Evolutionary conservation across 2,888 invertebrate species (phyloP).

Genomic region (Bombyx huttoni): DNA sequence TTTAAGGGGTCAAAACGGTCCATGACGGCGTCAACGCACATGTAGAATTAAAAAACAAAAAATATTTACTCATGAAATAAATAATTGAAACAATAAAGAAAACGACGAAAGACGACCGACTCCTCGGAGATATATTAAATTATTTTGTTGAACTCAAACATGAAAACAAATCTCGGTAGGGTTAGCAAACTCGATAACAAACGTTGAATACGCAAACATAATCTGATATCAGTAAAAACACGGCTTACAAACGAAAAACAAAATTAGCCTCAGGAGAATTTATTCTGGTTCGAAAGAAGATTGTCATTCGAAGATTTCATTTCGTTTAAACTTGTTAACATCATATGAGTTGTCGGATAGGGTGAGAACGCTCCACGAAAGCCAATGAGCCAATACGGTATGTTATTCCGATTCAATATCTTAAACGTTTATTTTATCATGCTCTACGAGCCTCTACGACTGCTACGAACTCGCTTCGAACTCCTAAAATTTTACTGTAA

Average conservation of each 20-base stretch:
- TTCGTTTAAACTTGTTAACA: slow-evolving; percentile 16
- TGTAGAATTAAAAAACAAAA: not conserved
- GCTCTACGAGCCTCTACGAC: slow-evolving; percentile 36
- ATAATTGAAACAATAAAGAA: not conserved
- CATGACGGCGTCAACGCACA: too few species aligned
- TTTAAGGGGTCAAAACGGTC: not conserved
- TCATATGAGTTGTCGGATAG: slow-evolving; percentile 40
- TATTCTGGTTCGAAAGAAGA: slow-evolving; percentile 1
- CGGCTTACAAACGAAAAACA: slow-evolving; percentile 3
- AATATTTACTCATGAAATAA: not conserved
- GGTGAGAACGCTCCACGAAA: slow-evolving; percentile 44
- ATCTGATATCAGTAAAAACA: slow-evolving; percentile 8
- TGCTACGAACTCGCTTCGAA: slow-evolving; percentile 33
- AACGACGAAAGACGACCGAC: not conserved
- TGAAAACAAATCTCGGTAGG: slow-evolving; percentile 5
- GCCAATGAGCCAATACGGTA: slow-evolving; percentile 33
- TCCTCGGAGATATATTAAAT: not conserved
- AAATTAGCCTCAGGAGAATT: slow-evolving; percentile 3
- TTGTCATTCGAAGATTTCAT: slow-evolving; percentile 4
- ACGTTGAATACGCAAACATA: slow-evolving; percentile 10
- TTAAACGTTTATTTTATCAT: slow-evolving; percentile 34
- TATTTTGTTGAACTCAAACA: slow-evolving; percentile 5
- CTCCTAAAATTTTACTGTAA: not conserved
- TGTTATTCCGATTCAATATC: slow-evolving; percentile 33
- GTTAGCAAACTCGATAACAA: slow-evolving; percentile 9